Evolutionary conservation across 2,888 invertebrate species (phyloP).

Genomic region (Lordiphosa andalusiaca): DNA sequence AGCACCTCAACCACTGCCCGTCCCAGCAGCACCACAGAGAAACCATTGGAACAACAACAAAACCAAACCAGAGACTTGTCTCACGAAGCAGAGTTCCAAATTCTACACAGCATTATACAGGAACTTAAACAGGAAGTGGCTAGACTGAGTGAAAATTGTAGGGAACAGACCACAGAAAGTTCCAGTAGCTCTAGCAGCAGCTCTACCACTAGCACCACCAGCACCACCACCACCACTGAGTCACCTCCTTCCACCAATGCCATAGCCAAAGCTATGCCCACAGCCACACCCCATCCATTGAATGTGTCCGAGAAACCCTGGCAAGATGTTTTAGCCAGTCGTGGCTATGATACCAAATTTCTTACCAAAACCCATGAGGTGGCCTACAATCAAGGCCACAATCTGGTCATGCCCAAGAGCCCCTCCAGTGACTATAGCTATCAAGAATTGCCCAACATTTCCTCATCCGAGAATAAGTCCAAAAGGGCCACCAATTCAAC

Average conservation of each 20-base stretch:
- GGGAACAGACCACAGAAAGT: not conserved
- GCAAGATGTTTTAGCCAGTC: constrained; percentile 56
- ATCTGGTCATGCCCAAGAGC: constrained; percentile 34
- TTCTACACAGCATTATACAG: constrained; percentile 12
- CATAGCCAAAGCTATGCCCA: constrained; percentile 13
- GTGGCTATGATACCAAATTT: constrained; percentile 64
- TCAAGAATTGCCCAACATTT: constrained; percentile 35
- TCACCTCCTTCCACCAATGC: constrained; percentile 1
- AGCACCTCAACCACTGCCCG: constrained; percentile 2
- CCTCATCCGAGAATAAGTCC: constrained; percentile 36
- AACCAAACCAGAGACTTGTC: not conserved
- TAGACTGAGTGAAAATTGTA: constrained; percentile 4
- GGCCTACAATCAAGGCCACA: constrained; percentile 42
- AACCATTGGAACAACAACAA: not conserved
- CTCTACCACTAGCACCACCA: not conserved
- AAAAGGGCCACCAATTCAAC: constrained; percentile 36
- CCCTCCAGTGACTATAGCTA: constrained; percentile 36
- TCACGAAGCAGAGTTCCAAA: not conserved
- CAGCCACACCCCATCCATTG: not conserved
- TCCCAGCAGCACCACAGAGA: not conserved
- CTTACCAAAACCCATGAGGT: constrained; percentile 53
- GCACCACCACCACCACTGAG: not conserved
- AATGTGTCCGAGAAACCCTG: constrained; percentile 38
- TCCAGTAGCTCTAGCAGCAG: not conserved
- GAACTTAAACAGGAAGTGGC: constrained; percentile 19